Evolutionary conservation across 2,888 invertebrate species (phyloP), one percentile per base, ranked within the genome.

Genomic region (Orthonychiurus folsomi): DNA sequence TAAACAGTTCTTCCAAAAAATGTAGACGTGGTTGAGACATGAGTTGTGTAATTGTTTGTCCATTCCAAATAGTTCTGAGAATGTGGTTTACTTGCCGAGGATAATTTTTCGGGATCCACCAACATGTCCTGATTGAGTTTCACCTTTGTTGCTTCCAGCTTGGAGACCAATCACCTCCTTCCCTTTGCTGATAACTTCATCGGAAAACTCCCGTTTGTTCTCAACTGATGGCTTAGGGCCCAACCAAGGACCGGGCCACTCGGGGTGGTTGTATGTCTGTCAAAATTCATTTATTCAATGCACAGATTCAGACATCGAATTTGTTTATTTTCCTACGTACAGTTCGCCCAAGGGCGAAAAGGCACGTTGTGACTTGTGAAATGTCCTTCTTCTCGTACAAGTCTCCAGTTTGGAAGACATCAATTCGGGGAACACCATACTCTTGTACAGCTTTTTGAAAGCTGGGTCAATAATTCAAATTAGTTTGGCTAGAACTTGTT

Each of bases 381-480:
- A 92, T 88, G 79, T 93, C 91, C 79, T 90, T 92, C 83, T 89
- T 88, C 78, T 97, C 96, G 84, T 87, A 96, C 59, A 97, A 83
- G 78, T 97, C 97, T 58, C 94, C 93, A 3, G 96, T 96, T 80
- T 95, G 93, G 86, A 96, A 96, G 61, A 91, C 87, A 78, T 96
- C 96, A 68, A 88, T 84, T 76, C 92, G 92, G 59, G 85, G 79
- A 20, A 96, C 93, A 67, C 96, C 97, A 77, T 93, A 90, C 0
- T 83, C 85, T 77, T 87, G 88, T 73, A 90, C 81, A 15, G 91
- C 93, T 62, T 85, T 86, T 78, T 92, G 87, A 85, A 96, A 94
- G 81, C 84, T 85, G 72, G 12, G 3, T 9, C 5, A n/a, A 74
- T 73, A 70, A 54, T 53, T 48, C 56, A 47, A 27, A 57, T 50